Conservation (phyloP, 2,113 vertebrate species). For the Elgaria multicarinata region DNA sequence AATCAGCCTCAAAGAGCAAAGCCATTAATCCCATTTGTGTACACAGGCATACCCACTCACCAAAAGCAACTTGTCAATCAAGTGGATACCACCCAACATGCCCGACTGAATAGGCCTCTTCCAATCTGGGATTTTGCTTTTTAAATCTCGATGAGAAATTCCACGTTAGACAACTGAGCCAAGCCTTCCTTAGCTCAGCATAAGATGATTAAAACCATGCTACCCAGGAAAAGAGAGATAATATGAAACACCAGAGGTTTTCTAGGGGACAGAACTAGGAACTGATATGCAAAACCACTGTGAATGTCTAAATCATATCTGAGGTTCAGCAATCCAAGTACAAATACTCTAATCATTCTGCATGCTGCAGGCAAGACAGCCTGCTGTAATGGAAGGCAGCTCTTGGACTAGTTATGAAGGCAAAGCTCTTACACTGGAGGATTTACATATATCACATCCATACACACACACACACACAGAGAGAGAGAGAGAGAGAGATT, state of each 20-base stretch:
- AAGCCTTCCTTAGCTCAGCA: constrained; percentile 66
- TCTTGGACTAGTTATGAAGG: constrained; percentile 41
- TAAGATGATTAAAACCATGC: constrained; percentile 72
- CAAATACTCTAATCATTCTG: constrained; percentile 39
- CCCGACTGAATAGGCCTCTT: constrained; percentile 34
- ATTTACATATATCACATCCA: not conserved
- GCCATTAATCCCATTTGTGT: constrained; percentile 35
- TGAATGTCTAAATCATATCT: constrained; percentile 38
- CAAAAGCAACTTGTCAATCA: constrained; percentile 55
- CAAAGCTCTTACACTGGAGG: constrained; percentile 39
- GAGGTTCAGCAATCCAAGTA: not conserved
- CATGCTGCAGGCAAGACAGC: constrained; percentile 28
- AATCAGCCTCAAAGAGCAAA: constrained; percentile 49
- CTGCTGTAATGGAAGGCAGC: constrained; percentile 21
- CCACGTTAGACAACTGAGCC: constrained; percentile 64
- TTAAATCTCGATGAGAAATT: constrained; percentile 67
- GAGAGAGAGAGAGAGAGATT: constrained; percentile 16
- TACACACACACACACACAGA: not conserved
- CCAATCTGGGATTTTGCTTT: constrained; percentile 66
- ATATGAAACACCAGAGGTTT: constrained; percentile 64
- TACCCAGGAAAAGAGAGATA: constrained; percentile 57
- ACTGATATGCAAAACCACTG: constrained; percentile 38
- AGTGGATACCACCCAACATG: not conserved
- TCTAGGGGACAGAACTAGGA: constrained; percentile 49
- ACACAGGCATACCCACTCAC: not conserved